Evolutionary conservation across 2,797 vertebrate genomes (phyloP).

Genomic region (Enteromius thamalakanensis): DNA sequence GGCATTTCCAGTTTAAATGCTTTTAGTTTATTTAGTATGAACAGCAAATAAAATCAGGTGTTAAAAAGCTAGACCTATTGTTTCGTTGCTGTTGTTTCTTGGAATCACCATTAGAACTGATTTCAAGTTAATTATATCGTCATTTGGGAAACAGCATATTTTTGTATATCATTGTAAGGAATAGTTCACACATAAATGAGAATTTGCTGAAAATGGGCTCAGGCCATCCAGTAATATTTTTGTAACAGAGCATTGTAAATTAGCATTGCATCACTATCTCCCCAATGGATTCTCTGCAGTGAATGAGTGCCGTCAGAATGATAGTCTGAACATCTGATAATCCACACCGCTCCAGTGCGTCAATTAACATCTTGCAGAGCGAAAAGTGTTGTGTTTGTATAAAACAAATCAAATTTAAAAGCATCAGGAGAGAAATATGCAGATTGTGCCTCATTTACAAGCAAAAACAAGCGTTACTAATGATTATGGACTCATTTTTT

Average conservation of each 20-base stretch:
- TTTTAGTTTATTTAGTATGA: not conserved
- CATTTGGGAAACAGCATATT: not conserved
- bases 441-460: not conserved
- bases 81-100: not conserved
- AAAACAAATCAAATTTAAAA: not conserved
- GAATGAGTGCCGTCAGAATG: not conserved
- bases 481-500: not conserved
- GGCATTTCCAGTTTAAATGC: not conserved
- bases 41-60: not conserved
- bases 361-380: not conserved
- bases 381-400: not conserved
- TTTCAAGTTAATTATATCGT: not conserved
- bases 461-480: not conserved
- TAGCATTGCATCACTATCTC: not conserved
- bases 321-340: not conserved
- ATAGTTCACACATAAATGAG: not conserved
- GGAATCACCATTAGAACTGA: not conserved
- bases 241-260: not conserved
- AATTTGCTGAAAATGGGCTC: not conserved
- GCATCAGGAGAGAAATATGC: not conserved
- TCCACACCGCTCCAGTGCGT: not conserved
- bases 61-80: not conserved
- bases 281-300: not conserved
- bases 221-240: not conserved
- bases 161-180: not conserved